A percentile compares a stretch with the other conserved stretches of the same genome.
These are phyloP conservation scores for Cloeon dipterum DNA, from an alignment of 2,888 invertebrate genomes.

Conservation along the genomic window DNA sequence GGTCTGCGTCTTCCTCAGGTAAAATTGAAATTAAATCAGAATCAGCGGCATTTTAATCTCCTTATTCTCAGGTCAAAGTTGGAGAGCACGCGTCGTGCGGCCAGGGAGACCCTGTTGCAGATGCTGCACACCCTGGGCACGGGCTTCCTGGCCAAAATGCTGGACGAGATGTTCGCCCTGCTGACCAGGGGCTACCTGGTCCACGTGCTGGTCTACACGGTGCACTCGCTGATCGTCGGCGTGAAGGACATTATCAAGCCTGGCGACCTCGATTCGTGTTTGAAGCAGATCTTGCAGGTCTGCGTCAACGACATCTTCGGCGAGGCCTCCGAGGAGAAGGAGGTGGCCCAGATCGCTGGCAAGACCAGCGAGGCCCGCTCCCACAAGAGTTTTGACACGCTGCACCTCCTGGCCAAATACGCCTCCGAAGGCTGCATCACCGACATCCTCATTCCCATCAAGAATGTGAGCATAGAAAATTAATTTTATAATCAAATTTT, in stretches of 20 bases:
- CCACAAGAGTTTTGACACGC: constrained; percentile 66
- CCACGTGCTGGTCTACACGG: constrained; percentile 76
- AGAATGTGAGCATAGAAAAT: constrained; percentile 39
- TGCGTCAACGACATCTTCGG: constrained; percentile 80
- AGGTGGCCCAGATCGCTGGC: constrained; percentile 56
- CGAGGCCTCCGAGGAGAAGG: constrained; percentile 71
- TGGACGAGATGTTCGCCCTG: constrained; percentile 57
- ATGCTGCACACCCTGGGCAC: constrained; percentile 72
- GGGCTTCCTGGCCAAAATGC: constrained; percentile 46
- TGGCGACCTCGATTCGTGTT: constrained; percentile 55
- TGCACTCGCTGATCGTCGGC: constrained; percentile 57
- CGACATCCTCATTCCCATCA: constrained; percentile 58
- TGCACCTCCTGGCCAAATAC: constrained; percentile 56
- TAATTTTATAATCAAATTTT: too few species aligned
- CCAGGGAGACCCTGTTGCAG: constrained; percentile 80
- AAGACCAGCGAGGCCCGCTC: constrained; percentile 65
- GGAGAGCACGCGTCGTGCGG: constrained; percentile 60
- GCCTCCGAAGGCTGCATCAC: constrained; percentile 53
- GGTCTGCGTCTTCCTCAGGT: constrained; percentile 70
- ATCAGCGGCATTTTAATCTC: too few species aligned
- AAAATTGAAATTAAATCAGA: too few species aligned
- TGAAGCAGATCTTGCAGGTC: constrained; percentile 49
- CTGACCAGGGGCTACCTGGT: constrained; percentile 80
- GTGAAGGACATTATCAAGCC: constrained; percentile 44
- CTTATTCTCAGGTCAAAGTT: too few species aligned